Percentiles rank a stretch among this genome's conserved stretches.
phyloP scores from a whole-genome alignment of 2,113 vertebrate genomes.

The Nesogale talazaci region DNA sequence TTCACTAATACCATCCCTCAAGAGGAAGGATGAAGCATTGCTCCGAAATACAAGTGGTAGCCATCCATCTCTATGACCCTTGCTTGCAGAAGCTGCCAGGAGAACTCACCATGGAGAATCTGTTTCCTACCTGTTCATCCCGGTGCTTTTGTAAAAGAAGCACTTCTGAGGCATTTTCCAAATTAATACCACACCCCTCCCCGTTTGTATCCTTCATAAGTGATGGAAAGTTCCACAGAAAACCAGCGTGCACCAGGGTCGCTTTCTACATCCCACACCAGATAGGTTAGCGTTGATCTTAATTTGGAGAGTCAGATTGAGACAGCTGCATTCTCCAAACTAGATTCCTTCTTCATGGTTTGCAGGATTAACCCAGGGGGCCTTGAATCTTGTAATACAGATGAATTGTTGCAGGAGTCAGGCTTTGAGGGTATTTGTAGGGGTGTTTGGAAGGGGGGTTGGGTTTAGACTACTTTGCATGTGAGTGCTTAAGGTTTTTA shows the following conservation, averaged over 20 bases:
- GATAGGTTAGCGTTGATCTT: constrained; percentile 66
- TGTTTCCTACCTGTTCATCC: constrained; percentile 98
- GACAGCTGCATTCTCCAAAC: constrained; percentile 36
- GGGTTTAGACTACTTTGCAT: constrained; percentile 73
- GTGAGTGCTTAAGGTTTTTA: constrained; percentile 57
- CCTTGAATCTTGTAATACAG: constrained; percentile 62
- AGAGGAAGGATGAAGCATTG: constrained; percentile 99
- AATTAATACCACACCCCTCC: constrained; percentile 70
- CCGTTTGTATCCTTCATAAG: constrained; percentile 79
- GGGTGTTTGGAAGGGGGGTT: constrained; percentile 56
- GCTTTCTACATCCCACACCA: constrained; percentile 79
- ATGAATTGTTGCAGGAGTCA: constrained; percentile 68
- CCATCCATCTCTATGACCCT: constrained; percentile 96
- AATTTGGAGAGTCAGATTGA: constrained; percentile 28
- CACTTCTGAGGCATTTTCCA: constrained; percentile 80
- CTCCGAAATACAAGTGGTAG: constrained; percentile 92
- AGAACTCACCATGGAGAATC: constrained; percentile 99
- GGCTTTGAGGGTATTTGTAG: constrained; percentile 5
- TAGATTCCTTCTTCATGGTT: constrained; percentile 58
- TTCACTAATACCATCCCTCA: constrained; percentile 99
- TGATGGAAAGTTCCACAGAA: constrained; percentile 85
- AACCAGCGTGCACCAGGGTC: constrained; percentile 82
- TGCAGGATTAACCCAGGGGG: constrained; percentile 56
- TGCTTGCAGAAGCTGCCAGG: constrained; percentile 94
- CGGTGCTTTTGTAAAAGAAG: constrained; percentile 94